A percentile compares a stretch with the other conserved stretches of the same genome.
phyloP scores from a whole-genome alignment of 2,113 vertebrate species.

The Diadophis punctatus region DNA sequence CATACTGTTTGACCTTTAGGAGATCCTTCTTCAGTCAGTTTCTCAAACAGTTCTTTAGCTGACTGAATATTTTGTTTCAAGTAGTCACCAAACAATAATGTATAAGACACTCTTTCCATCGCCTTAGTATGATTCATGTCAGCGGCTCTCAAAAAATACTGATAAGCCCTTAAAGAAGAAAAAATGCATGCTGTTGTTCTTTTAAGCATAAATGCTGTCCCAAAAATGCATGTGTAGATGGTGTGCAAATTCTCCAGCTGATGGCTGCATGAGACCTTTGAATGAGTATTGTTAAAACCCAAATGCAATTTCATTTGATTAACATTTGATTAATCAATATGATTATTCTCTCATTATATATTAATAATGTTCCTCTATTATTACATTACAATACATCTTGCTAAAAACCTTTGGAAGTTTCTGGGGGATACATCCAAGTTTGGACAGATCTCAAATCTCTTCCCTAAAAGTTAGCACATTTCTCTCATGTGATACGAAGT shows the following conservation, averaged over 20 bases:
- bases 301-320: not conserved
- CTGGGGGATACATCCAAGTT: not conserved
- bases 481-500: not conserved
- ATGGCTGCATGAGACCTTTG: not conserved
- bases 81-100: conserved; percentile 92
- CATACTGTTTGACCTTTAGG: conserved; percentile 92
- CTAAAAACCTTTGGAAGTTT: not conserved
- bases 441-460: not conserved
- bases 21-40: conserved; percentile 87
- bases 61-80: conserved; percentile 83
- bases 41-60: conserved; percentile 90
- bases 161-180: conserved; percentile 79
- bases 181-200: not conserved
- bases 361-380: not conserved
- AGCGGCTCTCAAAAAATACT: conserved; percentile 85
- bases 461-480: not conserved
- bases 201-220: not conserved
- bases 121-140: conserved; percentile 89
- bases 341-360: not conserved
- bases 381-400: not conserved
- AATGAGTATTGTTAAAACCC: not conserved
- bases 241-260: not conserved
- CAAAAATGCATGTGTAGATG: not conserved
- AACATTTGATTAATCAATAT: not conserved
- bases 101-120: conserved; percentile 92